A percentile compares a stretch with the other conserved stretches of the same genome.
Conservation (phyloP, 2,797 vertebrate genomes). For the Distichodus sexfasciatus region DNA sequence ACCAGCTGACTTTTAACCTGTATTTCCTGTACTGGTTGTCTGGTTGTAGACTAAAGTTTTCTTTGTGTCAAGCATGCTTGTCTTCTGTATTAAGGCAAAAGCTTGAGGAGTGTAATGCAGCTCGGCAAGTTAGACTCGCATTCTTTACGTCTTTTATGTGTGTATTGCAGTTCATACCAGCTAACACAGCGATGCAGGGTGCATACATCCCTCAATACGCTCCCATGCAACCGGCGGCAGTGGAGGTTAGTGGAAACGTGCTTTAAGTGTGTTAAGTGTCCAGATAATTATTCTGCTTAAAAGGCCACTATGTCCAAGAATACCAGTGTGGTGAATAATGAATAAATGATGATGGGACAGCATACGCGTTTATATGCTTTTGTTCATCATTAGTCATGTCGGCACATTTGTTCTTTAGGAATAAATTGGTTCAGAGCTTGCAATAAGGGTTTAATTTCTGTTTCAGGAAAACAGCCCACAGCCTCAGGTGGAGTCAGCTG, state of each 20-base stretch:
- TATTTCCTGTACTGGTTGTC: background rate
- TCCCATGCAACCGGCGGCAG: slow-evolving; percentile 85
- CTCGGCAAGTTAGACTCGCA: slow-evolving; percentile 10
- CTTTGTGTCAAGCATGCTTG: background rate
- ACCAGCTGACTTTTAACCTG: too few relatives aligned
- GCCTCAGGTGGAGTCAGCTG: slow-evolving; percentile 89
- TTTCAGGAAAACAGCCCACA: slow-evolving; percentile 90
- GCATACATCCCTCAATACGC: slow-evolving; percentile 93
- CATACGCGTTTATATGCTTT: too few relatives aligned
- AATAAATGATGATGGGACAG: too few relatives aligned
- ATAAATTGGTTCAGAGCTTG: too few relatives aligned
- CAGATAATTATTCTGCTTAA: too few relatives aligned
- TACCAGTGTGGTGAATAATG: too few relatives aligned
- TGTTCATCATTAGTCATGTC: background rate
- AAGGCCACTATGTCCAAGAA: too few relatives aligned
- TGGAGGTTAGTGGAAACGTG: slow-evolving; percentile 77
- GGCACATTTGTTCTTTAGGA: background rate
- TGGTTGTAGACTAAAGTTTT: background rate
- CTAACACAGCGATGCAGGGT: slow-evolving; percentile 93
- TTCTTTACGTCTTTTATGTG: slow-evolving; percentile 4
- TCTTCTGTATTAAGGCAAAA: background rate
- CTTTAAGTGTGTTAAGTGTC: too few relatives aligned
- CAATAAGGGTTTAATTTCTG: slow-evolving; percentile 36
- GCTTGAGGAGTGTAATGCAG: slow-evolving; percentile 20
- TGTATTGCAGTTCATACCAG: slow-evolving; percentile 85